A percentile compares a stretch with the other conserved stretches of the same genome.
These are phyloP conservation scores for Tapirus indicus DNA, from an alignment of 2,797 vertebrate species.

Conservation along the genomic window DNA sequence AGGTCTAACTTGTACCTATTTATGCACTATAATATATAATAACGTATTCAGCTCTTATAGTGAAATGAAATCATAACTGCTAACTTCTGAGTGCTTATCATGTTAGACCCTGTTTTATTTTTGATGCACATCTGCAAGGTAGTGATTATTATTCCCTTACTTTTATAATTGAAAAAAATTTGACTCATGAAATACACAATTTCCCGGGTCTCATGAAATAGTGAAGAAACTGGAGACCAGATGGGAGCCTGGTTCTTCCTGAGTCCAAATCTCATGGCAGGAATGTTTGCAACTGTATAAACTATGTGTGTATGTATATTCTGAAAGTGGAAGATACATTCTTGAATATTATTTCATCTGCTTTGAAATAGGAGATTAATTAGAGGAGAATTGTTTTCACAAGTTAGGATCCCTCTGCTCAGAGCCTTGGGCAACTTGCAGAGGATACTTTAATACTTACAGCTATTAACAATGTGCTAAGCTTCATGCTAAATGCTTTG, in stretches of 20 bases:
- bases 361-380: slow-evolving; percentile 27
- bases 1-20: not conserved
- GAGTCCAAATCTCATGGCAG: not conserved
- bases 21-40: not conserved
- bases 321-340: not conserved
- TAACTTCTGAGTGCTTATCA: not conserved
- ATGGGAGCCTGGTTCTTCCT: not conserved
- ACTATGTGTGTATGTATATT: not conserved
- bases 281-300: not conserved
- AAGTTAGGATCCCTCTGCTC: not conserved
- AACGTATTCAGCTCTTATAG: not conserved
- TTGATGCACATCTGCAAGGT: not conserved
- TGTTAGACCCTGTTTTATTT: not conserved
- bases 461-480: not conserved
- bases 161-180: not conserved
- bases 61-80: not conserved
- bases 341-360: not conserved
- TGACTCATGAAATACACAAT: not conserved
- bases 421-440: not conserved
- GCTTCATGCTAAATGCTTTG: not conserved
- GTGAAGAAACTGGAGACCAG: not conserved
- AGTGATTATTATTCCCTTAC: not conserved
- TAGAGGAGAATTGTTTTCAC: not conserved
- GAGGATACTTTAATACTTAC: not conserved
- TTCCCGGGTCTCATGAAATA: not conserved